Percentiles rank a stretch among this genome's conserved stretches.
These are phyloP conservation scores for Chironomus tentans DNA, from an alignment of 2,888 invertebrate genomes.

Conservation along the genomic window DNA sequence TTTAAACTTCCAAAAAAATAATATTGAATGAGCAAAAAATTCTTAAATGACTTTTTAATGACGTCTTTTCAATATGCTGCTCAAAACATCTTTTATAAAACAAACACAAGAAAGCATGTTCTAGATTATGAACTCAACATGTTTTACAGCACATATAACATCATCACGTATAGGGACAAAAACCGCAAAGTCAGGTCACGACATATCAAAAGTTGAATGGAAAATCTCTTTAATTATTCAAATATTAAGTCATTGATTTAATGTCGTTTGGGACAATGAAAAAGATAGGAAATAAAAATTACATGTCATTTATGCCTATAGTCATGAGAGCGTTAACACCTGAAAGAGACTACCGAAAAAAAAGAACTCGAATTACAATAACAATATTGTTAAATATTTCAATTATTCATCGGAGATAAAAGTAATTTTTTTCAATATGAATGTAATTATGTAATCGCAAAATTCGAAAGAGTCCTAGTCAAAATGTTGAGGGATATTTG, in stretches of 20 bases:
- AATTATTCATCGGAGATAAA: not conserved
- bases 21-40: too few relatives aligned
- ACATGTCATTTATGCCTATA: conserved; percentile 8
- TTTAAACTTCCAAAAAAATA: too few relatives aligned
- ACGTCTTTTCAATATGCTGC: not conserved
- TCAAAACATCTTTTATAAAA: not conserved
- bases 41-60: not conserved
- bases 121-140: too few relatives aligned
- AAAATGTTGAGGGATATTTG: not conserved
- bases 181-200: conserved; percentile 24
- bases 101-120: not conserved
- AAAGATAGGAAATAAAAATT: not conserved
- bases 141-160: not conserved
- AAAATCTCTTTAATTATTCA: conserved; percentile 23
- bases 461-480: not conserved
- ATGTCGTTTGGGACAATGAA: not conserved
- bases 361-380: not conserved
- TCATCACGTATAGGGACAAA: not conserved
- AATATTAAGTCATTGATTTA: conserved; percentile 18
- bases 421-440: conserved; percentile 16
- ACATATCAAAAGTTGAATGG: conserved; percentile 5
- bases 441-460: conserved; percentile 18
- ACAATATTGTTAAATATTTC: not conserved
- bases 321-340: conserved; percentile 13
- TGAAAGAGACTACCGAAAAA: not conserved